phyloP scores from a whole-genome alignment of 2,797 vertebrate species.

The Cynopterus sphinx region DNA sequence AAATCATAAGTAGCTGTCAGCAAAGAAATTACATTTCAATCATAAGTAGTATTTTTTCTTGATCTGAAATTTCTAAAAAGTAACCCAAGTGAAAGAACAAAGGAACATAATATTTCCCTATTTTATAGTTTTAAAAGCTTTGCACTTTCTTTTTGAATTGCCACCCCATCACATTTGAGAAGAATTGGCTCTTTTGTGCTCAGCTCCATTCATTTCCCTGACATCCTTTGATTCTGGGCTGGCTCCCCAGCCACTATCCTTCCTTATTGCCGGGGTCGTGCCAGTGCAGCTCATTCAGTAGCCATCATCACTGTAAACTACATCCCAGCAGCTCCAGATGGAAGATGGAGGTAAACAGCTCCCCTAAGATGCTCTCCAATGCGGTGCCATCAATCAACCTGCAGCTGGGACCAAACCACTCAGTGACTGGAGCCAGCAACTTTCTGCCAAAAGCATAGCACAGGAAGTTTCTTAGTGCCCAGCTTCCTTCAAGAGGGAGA shows the following conservation, averaged over 20 bases:
- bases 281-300: conserved; percentile 79
- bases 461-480: conserved; percentile 24
- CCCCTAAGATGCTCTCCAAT: conserved; percentile 80
- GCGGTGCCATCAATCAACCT: conserved; percentile 84
- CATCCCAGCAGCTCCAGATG: conserved; percentile 86
- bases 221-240: conserved; percentile 72
- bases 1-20: background rate
- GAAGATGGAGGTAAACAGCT: conserved; percentile 82
- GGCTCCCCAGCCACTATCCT: conserved; percentile 73
- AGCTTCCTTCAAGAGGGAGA: conserved; percentile 56
- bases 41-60: background rate
- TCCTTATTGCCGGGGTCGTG: conserved; percentile 71
- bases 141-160: conserved; percentile 14
- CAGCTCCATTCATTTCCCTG: conserved; percentile 65
- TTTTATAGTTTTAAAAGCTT: conserved; percentile 2
- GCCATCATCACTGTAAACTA: conserved; percentile 73
- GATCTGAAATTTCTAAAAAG: conserved; percentile 1
- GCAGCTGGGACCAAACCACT: conserved; percentile 80
- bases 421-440: conserved; percentile 20
- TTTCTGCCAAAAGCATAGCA: conserved; percentile 70
- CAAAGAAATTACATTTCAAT: background rate
- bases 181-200: background rate
- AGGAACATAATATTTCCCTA: background rate
- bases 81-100: conserved; percentile 38
- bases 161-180: background rate